A percentile compares a stretch with the other conserved stretches of the same genome.
Conservation (phyloP, 2,888 invertebrate species). For the Pollenia angustigena region DNA sequence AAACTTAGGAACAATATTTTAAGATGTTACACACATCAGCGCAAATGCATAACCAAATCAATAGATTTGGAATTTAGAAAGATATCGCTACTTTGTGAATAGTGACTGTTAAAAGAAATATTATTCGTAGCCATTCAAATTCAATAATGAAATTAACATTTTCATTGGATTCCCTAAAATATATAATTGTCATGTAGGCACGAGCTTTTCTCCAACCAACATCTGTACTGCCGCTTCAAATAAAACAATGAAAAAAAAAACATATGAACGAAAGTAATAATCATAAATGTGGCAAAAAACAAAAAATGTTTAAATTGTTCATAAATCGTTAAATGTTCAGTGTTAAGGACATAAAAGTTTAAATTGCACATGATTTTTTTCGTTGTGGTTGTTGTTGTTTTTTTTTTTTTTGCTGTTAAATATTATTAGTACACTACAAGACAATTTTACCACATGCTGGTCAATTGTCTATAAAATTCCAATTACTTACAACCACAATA, state of each 20-base stretch:
- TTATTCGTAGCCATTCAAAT: no score
- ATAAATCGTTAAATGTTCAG: constrained; percentile 53
- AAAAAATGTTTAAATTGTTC: constrained; percentile 36
- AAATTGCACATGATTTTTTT: constrained; percentile 36
- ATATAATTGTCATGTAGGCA: neutral
- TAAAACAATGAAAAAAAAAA: constrained; percentile 41
- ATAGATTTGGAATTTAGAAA: no score
- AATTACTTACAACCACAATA: constrained; percentile 74
- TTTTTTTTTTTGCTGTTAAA: constrained; percentile 7
- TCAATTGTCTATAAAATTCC: constrained; percentile 74
- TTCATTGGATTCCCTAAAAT: neutral
- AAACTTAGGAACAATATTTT: no score
- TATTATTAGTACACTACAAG: constrained; percentile 26
- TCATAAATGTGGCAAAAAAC: constrained; percentile 39
- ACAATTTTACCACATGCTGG: constrained; percentile 62
- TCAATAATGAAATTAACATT: no score
- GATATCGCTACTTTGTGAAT: no score
- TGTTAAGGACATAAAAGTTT: constrained; percentile 59
- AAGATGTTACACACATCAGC: no score
- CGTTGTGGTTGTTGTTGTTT: neutral
- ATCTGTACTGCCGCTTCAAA: constrained; percentile 29
- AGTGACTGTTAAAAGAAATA: no score
- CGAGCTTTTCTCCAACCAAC: neutral
- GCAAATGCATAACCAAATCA: no score
- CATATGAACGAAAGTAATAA: constrained; percentile 55